Base-by-base conservation (phyloP, 2,113 vertebrate species). In the Paradoxurus hermaphroditus region DNA sequence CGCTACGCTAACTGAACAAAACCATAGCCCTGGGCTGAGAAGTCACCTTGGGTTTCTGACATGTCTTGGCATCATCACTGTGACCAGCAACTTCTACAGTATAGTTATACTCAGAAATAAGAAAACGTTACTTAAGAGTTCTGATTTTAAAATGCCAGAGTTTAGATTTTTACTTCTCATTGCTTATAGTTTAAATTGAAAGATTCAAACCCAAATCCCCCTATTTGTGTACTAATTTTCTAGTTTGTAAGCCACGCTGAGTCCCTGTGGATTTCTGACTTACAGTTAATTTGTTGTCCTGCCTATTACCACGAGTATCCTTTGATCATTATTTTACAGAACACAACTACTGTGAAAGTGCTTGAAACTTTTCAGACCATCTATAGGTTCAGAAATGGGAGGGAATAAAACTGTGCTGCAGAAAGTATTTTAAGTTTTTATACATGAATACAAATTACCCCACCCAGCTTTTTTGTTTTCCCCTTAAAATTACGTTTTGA, bases 381-480 rank as follows among this genome's bases (percentile, higher is more conserved):
- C 27, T 92, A 15, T 82, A 77, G 18, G 34, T 59, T 96, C 79
- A 96, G 67, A 96, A 96, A 90, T 70, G 41, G 73, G 81, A 91
- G 21, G 31, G 16, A 62, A 23, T 70, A 19, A 70, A 87, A 83
- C 31, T 82, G 36, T 86, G 92, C n/a, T 36, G 51, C 4, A 85
- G 29, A 68, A 92, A 92, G 67, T 68, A 68, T 15, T 91, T 75
- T 23, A 44, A 56, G 27, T 31, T 86, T 83, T 83, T 36, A 90
- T 65, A 91, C 9, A 39, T 67, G 65, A 70, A 31, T 93, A 2
- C 87, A 53, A 87, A 86, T 86, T 90, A 90, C 46, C 21, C 36
- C 12, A 44, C 27, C 21, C 34, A 31, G 6, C 75, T 56, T 63
- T 75, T 92, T 81, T 83, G 25, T 90, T 95, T 85, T 93, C 62